Percentiles rank a stretch among this genome's conserved stretches.
These are phyloP conservation scores for Drosophila setosimentum DNA, from an alignment of 2,888 invertebrate species.

Conservation along the genomic window DNA sequence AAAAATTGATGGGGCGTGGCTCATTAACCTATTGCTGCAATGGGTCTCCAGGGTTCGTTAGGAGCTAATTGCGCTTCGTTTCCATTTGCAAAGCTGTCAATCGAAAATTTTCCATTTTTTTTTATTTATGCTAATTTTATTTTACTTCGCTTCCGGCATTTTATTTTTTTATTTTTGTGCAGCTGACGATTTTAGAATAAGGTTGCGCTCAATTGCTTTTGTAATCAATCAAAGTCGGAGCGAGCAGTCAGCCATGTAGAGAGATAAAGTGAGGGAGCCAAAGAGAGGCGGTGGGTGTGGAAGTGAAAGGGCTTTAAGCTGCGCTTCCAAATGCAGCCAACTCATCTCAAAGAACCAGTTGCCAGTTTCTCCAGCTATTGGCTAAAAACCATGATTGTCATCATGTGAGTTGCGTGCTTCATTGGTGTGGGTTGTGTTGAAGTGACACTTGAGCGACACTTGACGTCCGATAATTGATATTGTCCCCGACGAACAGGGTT, in stretches of 20 bases:
- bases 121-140: slow-evolving; percentile 74
- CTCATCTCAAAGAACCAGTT: slow-evolving; percentile 21
- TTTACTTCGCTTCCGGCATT: slow-evolving; percentile 19
- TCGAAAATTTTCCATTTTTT: slow-evolving; percentile 47
- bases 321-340: slow-evolving; percentile 33
- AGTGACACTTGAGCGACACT: slow-evolving; percentile 79
- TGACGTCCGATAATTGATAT: slow-evolving; percentile 77
- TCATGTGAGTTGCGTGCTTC: slow-evolving; percentile 47
- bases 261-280: background rate
- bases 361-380: slow-evolving; percentile 3
- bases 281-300: background rate
- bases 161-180: background rate
- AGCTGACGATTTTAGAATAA: slow-evolving; percentile 42
- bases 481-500: slow-evolving; percentile 27
- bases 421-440: slow-evolving; percentile 68
- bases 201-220: slow-evolving; percentile 73
- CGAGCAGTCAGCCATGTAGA: slow-evolving; percentile 19
- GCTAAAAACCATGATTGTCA: slow-evolving; percentile 51
- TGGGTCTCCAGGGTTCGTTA: slow-evolving; percentile 25
- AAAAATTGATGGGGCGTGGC: slow-evolving; percentile 55
- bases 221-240: slow-evolving; percentile 75
- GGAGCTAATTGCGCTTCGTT: slow-evolving; percentile 58
- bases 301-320: slow-evolving; percentile 11
- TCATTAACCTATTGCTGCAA: slow-evolving; percentile 49
- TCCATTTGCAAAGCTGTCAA: slow-evolving; percentile 63